phyloP scores from a whole-genome alignment of 2,797 vertebrate species.

The Mormyrops boulengeri region DNA sequence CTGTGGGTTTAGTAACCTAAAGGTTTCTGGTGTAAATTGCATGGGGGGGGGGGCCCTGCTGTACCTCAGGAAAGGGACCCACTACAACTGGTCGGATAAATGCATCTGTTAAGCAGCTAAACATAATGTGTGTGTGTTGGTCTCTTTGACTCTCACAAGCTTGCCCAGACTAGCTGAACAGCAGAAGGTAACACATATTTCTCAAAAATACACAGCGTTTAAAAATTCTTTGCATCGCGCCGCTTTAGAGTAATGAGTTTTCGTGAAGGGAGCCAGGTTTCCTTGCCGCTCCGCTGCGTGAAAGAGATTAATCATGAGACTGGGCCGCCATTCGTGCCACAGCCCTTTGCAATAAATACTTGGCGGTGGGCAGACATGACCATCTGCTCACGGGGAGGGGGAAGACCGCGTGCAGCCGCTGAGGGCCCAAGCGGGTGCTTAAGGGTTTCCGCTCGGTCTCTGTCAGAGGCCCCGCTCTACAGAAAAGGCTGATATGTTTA shows the following conservation, averaged over 20 bases:
- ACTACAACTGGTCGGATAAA: neutral
- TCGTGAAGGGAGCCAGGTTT: conserved; percentile 20
- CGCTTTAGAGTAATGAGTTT: conserved; percentile 10
- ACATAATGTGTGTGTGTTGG: neutral
- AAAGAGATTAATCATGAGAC: conserved; percentile 10
- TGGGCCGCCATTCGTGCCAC: neutral
- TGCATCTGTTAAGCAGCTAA: neutral
- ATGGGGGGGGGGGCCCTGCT: neutral
- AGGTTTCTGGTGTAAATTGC: conserved; percentile 4
- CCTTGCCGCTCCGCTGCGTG: conserved; percentile 22
- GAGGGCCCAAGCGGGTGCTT: neutral
- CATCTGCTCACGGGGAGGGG: neutral
- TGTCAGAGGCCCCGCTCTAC: neutral
- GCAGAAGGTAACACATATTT: neutral
- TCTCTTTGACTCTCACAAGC: neutral
- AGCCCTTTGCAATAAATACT: neutral
- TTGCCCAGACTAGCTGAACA: neutral
- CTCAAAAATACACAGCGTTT: neutral
- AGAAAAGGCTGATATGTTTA: neutral
- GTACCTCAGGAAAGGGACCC: neutral
- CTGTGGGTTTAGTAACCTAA: neutral
- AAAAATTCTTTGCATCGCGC: neutral
- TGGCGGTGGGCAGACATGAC: neutral
- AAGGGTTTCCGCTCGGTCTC: neutral
- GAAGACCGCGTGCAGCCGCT: neutral